Evolutionary conservation across 2,113 vertebrate genomes (phyloP), one percentile per base, ranked within the genome.

Genomic region (Circaetus gallicus): DNA sequence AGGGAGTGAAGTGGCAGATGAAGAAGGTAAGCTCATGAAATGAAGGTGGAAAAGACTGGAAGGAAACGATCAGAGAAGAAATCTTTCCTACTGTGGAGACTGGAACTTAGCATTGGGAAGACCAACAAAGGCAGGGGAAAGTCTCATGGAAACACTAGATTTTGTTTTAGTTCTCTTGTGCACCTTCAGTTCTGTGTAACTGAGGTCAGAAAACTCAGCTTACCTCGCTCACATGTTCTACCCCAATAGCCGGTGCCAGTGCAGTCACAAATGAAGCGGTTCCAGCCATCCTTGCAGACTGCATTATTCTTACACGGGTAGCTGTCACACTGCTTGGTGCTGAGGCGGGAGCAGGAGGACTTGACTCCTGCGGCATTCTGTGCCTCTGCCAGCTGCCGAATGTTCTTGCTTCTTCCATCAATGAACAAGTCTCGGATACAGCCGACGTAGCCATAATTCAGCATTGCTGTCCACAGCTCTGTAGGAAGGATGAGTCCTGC

Each of bases 401-500:
- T 99, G 97, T 99, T 99, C 96, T 99, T 99, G 98, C 99, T 99
- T 26, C 99, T 98, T 2, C 99, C 99, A 0, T 99, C 99, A 0
- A 99, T 99, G 98, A 99, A 99, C 95, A 99, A 95, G 94, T 99
- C 99, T 13, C 99, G 98, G 91, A 99, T 98, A 82, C 99, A 99
- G 95, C 99, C 99, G 3, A 99, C 99, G 0, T 99, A 99, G 95
- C 99, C 99, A 0, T 99, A 99, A 98, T 99, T 99, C 55, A 99
- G 98, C 99, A 99, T 99, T 5, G 99, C 99, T 1, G 99, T 99
- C 99, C 99, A 99, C 71, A 99, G 99, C 95, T 99, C 99, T 0
- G 99, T 99, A 94, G 99, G 99, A 31, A 99, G 99, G 90, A 99
- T 98, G 96, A 99, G 98, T 31, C 99, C 99, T 4, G 97, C 98